These are phyloP conservation scores for Trogon melanurus DNA, from an alignment of 2,113 vertebrate species.

Conservation along the genomic window DNA sequence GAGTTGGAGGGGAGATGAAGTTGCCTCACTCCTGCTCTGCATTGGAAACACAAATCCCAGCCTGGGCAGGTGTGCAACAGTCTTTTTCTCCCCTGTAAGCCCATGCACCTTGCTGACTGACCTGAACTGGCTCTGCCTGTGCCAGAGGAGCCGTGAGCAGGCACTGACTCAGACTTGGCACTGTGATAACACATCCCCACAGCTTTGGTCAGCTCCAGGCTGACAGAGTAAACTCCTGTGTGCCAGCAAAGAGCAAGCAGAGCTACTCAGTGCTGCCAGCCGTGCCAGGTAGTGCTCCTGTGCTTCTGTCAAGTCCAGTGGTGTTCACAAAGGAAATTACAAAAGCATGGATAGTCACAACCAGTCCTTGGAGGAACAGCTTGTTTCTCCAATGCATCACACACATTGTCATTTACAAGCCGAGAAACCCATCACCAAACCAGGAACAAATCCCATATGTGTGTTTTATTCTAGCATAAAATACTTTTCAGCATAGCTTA, in stretches of 20 bases:
- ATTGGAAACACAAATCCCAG: background rate
- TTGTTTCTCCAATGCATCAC: background rate
- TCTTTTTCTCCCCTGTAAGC: background rate
- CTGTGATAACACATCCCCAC: background rate
- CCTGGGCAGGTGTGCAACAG: no score
- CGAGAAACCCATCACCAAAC: background rate
- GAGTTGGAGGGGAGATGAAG: background rate
- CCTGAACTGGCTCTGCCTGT: background rate
- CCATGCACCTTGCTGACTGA: background rate
- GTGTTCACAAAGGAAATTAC: background rate
- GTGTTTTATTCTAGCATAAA: background rate
- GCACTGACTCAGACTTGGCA: background rate
- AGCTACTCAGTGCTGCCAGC: background rate
- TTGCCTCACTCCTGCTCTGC: background rate
- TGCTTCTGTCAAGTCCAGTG: background rate
- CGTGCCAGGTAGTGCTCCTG: background rate
- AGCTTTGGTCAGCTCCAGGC: background rate
- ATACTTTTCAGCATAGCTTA: background rate
- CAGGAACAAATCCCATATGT: background rate
- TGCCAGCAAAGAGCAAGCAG: background rate
- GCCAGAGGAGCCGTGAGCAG: background rate
- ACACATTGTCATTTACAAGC: background rate
- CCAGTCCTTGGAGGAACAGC: background rate
- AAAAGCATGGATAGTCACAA: background rate
- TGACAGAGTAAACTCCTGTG: background rate